These are phyloP conservation scores for Pimephales promelas DNA, from an alignment of 2,113 vertebrate species.

Conservation along the genomic window DNA sequence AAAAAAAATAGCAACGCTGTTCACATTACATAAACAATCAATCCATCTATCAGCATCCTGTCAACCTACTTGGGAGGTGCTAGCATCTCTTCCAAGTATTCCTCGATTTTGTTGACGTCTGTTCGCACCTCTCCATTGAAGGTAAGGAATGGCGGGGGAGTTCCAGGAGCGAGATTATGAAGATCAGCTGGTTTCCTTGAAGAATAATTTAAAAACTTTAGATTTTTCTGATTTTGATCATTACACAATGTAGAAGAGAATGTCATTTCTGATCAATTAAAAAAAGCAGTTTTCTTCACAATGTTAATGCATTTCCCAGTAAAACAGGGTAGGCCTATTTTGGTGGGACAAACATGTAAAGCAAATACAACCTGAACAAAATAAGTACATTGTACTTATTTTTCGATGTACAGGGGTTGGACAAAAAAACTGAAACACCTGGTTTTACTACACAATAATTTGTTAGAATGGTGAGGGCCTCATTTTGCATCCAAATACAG, in stretches of 20 bases:
- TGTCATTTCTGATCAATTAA: background rate
- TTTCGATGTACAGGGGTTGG: too few relatives aligned
- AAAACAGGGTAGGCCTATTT: background rate
- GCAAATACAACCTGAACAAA: too few relatives aligned
- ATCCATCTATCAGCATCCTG: background rate
- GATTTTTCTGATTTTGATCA: background rate
- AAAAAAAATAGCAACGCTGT: background rate
- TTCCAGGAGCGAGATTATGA: constrained; percentile 94
- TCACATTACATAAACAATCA: background rate
- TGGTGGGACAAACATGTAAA: background rate
- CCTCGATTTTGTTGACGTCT: constrained; percentile 95
- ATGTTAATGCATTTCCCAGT: background rate
- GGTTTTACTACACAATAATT: too few relatives aligned
- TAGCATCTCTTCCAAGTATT: constrained; percentile 90
- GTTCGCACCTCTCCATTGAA: constrained; percentile 94
- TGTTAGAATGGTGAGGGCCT: too few relatives aligned
- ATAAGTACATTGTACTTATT: too few relatives aligned
- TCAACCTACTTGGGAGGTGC: constrained; percentile 84
- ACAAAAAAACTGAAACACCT: too few relatives aligned
- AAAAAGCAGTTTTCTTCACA: background rate
- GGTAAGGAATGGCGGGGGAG: constrained; percentile 94
- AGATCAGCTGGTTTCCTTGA: constrained; percentile 92
- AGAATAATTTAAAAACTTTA: constrained; percentile 41
- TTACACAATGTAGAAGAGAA: too few relatives aligned
- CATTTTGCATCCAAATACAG: too few relatives aligned